These are phyloP conservation scores for Xenotilapia flavipinnis DNA, from an alignment of 2,113 vertebrate genomes.

Conservation along the genomic window DNA sequence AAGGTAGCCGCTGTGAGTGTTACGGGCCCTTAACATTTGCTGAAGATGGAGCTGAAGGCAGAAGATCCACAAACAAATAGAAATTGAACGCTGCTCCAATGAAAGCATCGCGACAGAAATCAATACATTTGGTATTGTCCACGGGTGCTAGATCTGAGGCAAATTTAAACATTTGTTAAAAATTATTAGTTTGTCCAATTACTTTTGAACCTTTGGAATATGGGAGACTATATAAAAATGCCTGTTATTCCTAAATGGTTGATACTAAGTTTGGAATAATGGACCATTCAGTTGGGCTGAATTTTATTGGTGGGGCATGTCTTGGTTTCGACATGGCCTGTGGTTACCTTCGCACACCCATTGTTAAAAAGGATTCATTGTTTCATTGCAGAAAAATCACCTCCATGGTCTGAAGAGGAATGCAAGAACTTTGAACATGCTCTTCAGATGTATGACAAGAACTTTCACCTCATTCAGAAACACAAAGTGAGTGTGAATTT, in stretches of 20 bases:
- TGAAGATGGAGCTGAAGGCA: neutral
- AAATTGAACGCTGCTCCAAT: neutral
- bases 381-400: conserved; percentile 78
- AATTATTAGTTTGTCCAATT: neutral
- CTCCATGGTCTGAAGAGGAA: conserved; percentile 96
- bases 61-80: neutral
- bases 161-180: neutral
- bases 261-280: neutral
- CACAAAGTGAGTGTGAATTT: conserved; percentile 81
- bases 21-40: neutral
- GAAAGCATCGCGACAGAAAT: neutral
- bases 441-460: conserved; percentile 94
- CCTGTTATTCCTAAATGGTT: neutral
- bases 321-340: neutral
- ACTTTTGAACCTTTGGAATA: neutral
- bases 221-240: neutral
- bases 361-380: neutral
- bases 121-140: neutral
- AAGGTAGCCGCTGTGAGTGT: neutral
- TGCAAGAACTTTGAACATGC: conserved; percentile 96
- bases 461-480: conserved; percentile 98
- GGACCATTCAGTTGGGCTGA: neutral
- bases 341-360: neutral
- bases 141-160: neutral
- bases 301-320: neutral